Evolutionary conservation across 2,888 invertebrate genomes (phyloP).

Genomic region (Troides aeacus): DNA sequence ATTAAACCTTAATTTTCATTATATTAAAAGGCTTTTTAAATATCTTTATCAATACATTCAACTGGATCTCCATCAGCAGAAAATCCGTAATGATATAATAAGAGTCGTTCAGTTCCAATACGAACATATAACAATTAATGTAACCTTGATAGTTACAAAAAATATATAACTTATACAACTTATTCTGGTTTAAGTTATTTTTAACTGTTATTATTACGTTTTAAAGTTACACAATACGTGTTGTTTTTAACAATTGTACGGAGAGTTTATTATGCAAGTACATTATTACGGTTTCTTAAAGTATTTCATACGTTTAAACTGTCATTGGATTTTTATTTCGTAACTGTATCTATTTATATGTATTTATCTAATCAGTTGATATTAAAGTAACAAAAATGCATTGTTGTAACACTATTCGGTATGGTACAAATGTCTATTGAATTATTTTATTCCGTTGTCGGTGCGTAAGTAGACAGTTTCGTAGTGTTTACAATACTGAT

Average conservation of each 20-base stretch:
- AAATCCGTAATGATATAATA: too few relatives aligned
- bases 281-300: neutral
- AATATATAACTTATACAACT: too few relatives aligned
- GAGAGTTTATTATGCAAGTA: neutral
- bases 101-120: too few relatives aligned
- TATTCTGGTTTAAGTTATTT: too few relatives aligned
- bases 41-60: too few relatives aligned
- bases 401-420: neutral
- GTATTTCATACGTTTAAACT: neutral
- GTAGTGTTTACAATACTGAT: neutral
- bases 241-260: neutral
- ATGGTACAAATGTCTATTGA: neutral
- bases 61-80: too few relatives aligned
- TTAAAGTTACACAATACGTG: too few relatives aligned
- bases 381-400: neutral
- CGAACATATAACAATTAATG: too few relatives aligned
- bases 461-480: neutral
- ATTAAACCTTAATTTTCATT: too few relatives aligned
- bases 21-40: too few relatives aligned
- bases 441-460: neutral
- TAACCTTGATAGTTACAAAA: too few relatives aligned
- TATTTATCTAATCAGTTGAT: neutral
- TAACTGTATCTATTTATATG: neutral
- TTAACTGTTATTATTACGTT: too few relatives aligned
- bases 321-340: neutral